A percentile compares a stretch with the other conserved stretches of the same genome.
phyloP scores from a whole-genome alignment of 2,888 invertebrate genomes.

The Congeria kusceri region DNA sequence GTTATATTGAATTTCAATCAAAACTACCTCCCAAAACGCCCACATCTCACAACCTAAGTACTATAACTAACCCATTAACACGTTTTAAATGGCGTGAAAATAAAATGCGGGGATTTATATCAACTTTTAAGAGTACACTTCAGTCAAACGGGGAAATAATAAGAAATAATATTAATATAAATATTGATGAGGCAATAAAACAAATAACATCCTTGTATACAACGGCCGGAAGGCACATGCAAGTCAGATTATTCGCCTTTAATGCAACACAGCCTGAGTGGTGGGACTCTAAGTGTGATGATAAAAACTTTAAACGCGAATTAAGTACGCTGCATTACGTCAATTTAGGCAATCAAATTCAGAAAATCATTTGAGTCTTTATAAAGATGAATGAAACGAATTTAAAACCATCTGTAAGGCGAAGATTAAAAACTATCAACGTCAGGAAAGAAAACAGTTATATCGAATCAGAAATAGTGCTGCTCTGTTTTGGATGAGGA shows the following conservation, averaged over 20 bases:
- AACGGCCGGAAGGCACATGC: neutral
- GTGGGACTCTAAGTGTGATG: neutral
- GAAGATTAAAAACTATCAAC: neutral
- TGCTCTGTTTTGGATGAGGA: conserved; percentile 7
- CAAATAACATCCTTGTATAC: neutral
- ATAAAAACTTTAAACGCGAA: neutral
- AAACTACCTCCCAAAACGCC: too few species aligned
- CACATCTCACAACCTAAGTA: too few species aligned
- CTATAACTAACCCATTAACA: too few species aligned
- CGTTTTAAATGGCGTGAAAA: too few species aligned
- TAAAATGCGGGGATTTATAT: neutral
- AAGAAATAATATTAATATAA: neutral
- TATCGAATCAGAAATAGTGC: conserved; percentile 4
- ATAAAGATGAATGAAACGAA: conserved; percentile 5
- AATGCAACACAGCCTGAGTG: neutral
- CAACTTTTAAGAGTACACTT: neutral
- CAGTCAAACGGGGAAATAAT: too few species aligned
- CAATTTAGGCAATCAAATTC: neutral
- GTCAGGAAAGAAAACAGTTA: neutral
- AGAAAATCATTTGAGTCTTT: conserved; percentile 3
- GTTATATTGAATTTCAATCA: neutral
- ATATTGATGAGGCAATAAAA: conserved; percentile 3
- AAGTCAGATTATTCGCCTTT: neutral
- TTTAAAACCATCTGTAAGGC: conserved; percentile 5
- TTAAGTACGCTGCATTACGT: conserved; percentile 7